Evolutionary conservation across 2,113 vertebrate species (phyloP).

Genomic region (Larimichthys polyactis): DNA sequence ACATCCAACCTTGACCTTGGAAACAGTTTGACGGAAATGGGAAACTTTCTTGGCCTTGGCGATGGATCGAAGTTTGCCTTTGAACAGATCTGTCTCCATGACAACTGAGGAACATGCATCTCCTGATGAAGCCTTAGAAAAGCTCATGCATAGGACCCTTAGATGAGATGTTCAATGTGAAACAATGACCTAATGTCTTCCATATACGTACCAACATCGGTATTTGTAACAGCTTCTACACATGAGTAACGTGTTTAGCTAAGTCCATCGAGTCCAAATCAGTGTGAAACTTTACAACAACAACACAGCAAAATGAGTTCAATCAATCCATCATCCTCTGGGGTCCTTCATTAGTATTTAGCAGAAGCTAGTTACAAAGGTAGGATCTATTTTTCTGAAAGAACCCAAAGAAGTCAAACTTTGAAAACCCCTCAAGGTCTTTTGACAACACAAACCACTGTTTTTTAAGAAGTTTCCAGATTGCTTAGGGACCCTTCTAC

Average conservation of each 20-base stretch:
- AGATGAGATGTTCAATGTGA: neutral
- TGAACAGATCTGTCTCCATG: constrained; percentile 26
- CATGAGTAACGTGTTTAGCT: neutral
- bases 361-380: no score
- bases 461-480: neutral
- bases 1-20: neutral
- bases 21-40: neutral
- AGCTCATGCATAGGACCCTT: neutral
- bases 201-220: neutral
- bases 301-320: neutral
- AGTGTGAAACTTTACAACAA: neutral
- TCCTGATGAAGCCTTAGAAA: constrained; percentile 1
- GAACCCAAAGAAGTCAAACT: neutral
- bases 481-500: neutral
- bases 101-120: constrained; percentile 26
- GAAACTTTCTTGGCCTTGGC: neutral
- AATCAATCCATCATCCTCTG: neutral
- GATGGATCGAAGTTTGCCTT: neutral
- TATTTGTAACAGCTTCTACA: neutral
- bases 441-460: neutral
- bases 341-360: neutral
- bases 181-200: neutral
- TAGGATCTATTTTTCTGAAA: neutral
- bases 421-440: neutral
- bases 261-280: neutral